Evolutionary conservation across 2,113 vertebrate genomes (phyloP), one percentile per base, ranked within the genome.

Genomic region (Vulpes ferrilata): DNA sequence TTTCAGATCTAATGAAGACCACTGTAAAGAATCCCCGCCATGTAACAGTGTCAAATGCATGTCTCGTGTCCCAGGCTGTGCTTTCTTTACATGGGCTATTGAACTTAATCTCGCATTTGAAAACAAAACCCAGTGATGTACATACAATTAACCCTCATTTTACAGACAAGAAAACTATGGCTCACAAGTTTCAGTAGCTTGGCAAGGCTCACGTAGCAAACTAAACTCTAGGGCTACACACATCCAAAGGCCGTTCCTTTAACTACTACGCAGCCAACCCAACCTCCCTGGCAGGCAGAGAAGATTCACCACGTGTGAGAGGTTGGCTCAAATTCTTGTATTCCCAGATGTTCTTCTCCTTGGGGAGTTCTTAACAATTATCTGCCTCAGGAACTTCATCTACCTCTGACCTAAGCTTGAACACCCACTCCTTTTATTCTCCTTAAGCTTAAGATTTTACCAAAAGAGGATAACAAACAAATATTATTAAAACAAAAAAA

Each of bases 101-200:
- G 57, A 69, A 81, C n/a, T 53, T 74, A 83, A 51, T 74, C 51
- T 92, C 17, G n/a, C 57, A 90, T 78, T 78, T 93, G 60, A 78
- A 95, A 90, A 91, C 60, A 90, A 96, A 96, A 81, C 60, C 43
- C 74, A 95, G 15, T 76, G 91, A 96, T 60, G 67, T 62, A 93
- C 20, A 90, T 90, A 87, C 81, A 53, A 76, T 88, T 83, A 76
- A 82, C 3, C 51, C 4, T 55, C 32, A 64, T 78, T 95, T 96
- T 84, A 92, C 59, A 96, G 19, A 69, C 65, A 82, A 95, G 67
- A 48, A 91, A 83, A 93, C 32, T 16, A 85, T 27, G 38, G 82
- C 82, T 76, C 69, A 59, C 32, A 16, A 90, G 95, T 48, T 94
- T 79, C 38, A 88, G 16, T 80, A 88, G 69, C 35, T 62, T 93